Evolutionary conservation across 2,113 vertebrate species (phyloP), one percentile per base, ranked within the genome.

Genomic region (Bombycilla garrulus): DNA sequence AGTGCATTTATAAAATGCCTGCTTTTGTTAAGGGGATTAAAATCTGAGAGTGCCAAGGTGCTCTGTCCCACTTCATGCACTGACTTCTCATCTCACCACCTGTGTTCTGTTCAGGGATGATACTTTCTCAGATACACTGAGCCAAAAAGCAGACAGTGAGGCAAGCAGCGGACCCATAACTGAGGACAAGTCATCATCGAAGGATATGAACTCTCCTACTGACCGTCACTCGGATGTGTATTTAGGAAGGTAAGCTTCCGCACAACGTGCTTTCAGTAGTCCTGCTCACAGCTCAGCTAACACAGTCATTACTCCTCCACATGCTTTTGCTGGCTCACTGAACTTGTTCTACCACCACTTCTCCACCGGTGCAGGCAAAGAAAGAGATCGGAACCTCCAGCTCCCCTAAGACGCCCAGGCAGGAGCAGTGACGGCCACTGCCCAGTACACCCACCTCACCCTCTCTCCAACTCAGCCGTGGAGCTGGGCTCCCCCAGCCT

Each of bases 91-190:
- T 82, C 23, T 93, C 60, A n/a, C 64, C 10, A 0, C 67, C 48
- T 81, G 83, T 71, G 36, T 86, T 83, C 77, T 81, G 94, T 93
- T 88, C 97, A 99, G 99, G 98, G 99, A 99, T 86, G 99, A 99
- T 96, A 98, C 98, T 10, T 99, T 99, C 98, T 99, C 99, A 14
- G 99, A 99, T 96, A 99, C 98, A 16, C 97, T 99, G 97, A 99
- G 99, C 97, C 99, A 99, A 93, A 99, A 99, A 97, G 99, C 99
- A 5, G 99, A 99, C 98, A 99, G 99, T 12, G 99, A 99, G 95
- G 98, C 98, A 92, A 99, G 99, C 98, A 99, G 99, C 4, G 99
- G 99, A 60, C 99, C 99, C 7, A 96, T 98, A n/a, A 98, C 97
- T 6, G 99, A 99, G 28, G 99, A 99, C 67, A 99, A 99, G 97